These are phyloP conservation scores for Stomorhina lunata DNA, from an alignment of 2,888 invertebrate genomes.

Conservation along the genomic window DNA sequence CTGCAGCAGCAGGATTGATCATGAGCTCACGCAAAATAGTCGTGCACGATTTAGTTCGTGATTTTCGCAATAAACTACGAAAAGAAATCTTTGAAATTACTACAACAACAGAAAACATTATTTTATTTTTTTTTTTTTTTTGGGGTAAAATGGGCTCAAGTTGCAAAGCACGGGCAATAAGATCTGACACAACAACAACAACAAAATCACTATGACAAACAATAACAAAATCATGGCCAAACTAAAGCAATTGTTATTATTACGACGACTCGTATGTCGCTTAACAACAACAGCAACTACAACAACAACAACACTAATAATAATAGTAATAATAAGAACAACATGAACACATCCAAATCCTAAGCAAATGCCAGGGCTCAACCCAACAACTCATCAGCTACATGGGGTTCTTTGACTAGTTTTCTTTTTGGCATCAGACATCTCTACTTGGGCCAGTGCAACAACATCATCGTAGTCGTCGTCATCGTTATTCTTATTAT, in stretches of 20 bases:
- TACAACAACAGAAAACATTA: conserved; percentile 51
- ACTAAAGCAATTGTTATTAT: conserved; percentile 64
- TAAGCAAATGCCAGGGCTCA: conserved; percentile 52
- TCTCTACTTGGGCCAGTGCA: conserved; percentile 27
- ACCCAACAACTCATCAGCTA: conserved; percentile 59
- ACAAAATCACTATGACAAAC: conserved; percentile 50
- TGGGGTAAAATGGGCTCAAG: conserved; percentile 59
- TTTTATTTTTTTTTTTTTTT: conserved; percentile 16
- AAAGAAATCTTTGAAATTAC: conserved; percentile 67
- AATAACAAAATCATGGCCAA: conserved; percentile 64
- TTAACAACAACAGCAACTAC: conserved; percentile 56
- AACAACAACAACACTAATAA: conserved; percentile 31
- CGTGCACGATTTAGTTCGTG: conserved; percentile 80
- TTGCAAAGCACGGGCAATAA: conserved; percentile 54
- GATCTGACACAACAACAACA: conserved; percentile 29
- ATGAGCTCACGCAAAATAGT: conserved; percentile 80
- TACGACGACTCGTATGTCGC: conserved; percentile 64
- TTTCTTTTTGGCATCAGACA: conserved; percentile 30
- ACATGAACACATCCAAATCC: conserved; percentile 37
- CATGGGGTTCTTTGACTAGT: conserved; percentile 39
- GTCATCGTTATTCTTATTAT: conserved; percentile 52
- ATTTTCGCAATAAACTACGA: conserved; percentile 71
- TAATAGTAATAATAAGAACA: conserved; percentile 16
- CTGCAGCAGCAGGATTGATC: conserved; percentile 74
- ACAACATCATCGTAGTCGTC: conserved; percentile 49